A percentile compares a stretch with the other conserved stretches of the same genome.
Conservation (phyloP, 1,140 invertebrate species). For the Drosophila aff. region DNA sequence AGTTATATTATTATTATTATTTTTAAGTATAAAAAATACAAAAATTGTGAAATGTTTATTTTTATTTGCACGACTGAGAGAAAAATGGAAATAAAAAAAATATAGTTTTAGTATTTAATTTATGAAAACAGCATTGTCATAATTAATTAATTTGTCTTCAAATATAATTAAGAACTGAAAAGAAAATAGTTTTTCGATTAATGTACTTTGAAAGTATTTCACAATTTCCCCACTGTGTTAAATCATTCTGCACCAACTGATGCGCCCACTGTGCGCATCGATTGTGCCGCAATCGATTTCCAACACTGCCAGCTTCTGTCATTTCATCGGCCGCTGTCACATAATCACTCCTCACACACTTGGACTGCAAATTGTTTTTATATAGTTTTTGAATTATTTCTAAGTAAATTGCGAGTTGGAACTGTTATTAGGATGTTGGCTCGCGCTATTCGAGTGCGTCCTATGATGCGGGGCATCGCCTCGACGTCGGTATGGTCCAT, state of each 20-base stretch:
- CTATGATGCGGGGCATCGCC: slow-evolving; percentile 55
- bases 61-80: too few relatives aligned
- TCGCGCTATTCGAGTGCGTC: slow-evolving; percentile 59
- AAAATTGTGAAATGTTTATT: too few relatives aligned
- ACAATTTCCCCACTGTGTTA: not conserved
- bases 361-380: slow-evolving; percentile 39
- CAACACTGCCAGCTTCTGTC: slow-evolving; percentile 35
- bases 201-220: not conserved
- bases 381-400: slow-evolving; percentile 46
- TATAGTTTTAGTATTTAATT: too few relatives aligned
- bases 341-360: slow-evolving; percentile 69
- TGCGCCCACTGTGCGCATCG: slow-evolving; percentile 11
- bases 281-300: not conserved
- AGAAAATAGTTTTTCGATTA: not conserved
- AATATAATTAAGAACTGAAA: not conserved
- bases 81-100: too few relatives aligned
- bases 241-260: not conserved
- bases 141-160: too few relatives aligned
- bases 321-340: slow-evolving; percentile 71
- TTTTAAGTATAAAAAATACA: too few relatives aligned
- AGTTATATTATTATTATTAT: too few relatives aligned
- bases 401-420: slow-evolving; percentile 36
- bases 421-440: slow-evolving; percentile 54
- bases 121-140: too few relatives aligned
- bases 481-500: slow-evolving; percentile 47